These are phyloP conservation scores for Muscicapa adusta DNA, from an alignment of 2,113 vertebrate genomes.

Conservation along the genomic window DNA sequence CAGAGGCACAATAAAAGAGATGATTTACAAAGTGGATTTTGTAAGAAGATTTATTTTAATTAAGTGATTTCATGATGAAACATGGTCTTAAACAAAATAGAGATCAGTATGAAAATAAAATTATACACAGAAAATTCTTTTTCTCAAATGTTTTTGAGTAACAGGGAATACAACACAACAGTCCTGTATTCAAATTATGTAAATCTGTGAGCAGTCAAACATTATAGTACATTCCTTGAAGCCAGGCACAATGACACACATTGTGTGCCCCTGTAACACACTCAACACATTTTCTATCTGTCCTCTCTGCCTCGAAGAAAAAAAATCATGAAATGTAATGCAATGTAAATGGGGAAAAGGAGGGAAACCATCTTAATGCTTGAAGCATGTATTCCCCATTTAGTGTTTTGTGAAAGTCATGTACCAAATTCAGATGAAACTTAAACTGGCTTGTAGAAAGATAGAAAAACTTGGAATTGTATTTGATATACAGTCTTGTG, in stretches of 20 bases:
- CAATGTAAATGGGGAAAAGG: slow-evolving; percentile 26
- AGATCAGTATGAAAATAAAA: slow-evolving; percentile 81
- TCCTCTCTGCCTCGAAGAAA: slow-evolving; percentile 17
- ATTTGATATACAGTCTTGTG: slow-evolving; percentile 2
- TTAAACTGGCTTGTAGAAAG: slow-evolving; percentile 55
- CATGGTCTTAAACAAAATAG: slow-evolving; percentile 79
- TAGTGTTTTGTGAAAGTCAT: slow-evolving; percentile 43
- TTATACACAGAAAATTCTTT: slow-evolving; percentile 69
- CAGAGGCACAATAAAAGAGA: slow-evolving; percentile 29
- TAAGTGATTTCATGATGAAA: slow-evolving; percentile 75
- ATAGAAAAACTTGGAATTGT: slow-evolving; percentile 46
- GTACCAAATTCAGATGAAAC: slow-evolving; percentile 46
- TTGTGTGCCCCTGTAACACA: neutral
- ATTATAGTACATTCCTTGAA: slow-evolving; percentile 39
- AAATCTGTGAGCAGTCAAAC: slow-evolving; percentile 62
- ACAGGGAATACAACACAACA: slow-evolving; percentile 72
- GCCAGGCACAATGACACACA: slow-evolving; percentile 12
- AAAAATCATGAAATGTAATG: slow-evolving; percentile 29
- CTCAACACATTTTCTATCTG: slow-evolving; percentile 11
- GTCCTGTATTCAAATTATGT: slow-evolving; percentile 56
- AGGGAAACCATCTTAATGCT: slow-evolving; percentile 26
- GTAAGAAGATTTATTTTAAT: slow-evolving; percentile 76
- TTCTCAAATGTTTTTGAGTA: slow-evolving; percentile 67
- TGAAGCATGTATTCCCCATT: slow-evolving; percentile 43
- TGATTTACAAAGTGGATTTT: slow-evolving; percentile 40